These are phyloP conservation scores for Cybosia mesomella DNA, from an alignment of 2,888 invertebrate species.

Conservation along the genomic window DNA sequence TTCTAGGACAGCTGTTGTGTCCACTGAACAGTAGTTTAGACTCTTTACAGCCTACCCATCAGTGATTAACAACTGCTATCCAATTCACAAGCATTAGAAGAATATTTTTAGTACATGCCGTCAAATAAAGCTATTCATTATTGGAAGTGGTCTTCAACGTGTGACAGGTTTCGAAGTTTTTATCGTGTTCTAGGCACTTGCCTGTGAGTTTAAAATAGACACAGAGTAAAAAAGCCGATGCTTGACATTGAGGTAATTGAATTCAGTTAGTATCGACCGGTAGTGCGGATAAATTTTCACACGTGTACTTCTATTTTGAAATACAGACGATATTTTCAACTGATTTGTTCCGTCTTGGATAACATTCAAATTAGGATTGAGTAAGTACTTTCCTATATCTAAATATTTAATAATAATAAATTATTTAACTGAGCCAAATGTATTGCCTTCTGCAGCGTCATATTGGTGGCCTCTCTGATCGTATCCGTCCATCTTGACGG, in stretches of 20 bases:
- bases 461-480: too few relatives aligned
- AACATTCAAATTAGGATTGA: background rate
- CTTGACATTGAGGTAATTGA: constrained; percentile 18
- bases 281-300: constrained; percentile 25
- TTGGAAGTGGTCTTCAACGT: constrained; percentile 14
- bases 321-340: constrained; percentile 10
- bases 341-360: background rate
- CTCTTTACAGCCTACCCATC: constrained; percentile 46
- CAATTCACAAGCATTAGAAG: constrained; percentile 38
- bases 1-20: constrained; percentile 27
- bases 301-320: constrained; percentile 27
- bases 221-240: constrained; percentile 7
- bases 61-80: constrained; percentile 33
- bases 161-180: constrained; percentile 3
- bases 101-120: constrained; percentile 24
- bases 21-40: constrained; percentile 42
- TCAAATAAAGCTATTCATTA: background rate
- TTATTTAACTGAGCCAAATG: too few relatives aligned
- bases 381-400: background rate
- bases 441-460: too few relatives aligned
- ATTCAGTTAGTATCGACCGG: constrained; percentile 21
- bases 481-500: too few relatives aligned
- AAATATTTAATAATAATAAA: too few relatives aligned
- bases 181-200: constrained; percentile 16
- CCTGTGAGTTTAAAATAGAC: constrained; percentile 19